phyloP scores from a whole-genome alignment of 2,113 vertebrate species.

The Lanius ludovicianus region DNA sequence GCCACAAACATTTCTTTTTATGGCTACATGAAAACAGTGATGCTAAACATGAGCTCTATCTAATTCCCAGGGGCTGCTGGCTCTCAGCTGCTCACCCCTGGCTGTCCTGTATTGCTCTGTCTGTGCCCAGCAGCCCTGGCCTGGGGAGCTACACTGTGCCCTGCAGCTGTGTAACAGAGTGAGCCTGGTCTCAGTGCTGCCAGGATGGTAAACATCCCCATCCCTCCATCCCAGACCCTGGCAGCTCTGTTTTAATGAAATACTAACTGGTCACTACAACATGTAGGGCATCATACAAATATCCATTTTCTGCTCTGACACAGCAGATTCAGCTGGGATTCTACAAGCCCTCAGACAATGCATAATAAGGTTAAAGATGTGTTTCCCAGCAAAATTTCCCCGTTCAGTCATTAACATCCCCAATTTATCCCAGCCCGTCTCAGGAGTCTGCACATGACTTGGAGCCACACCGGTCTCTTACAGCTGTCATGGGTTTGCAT shows the following conservation, averaged over 20 bases:
- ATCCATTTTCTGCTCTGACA: neutral
- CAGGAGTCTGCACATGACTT: neutral
- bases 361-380: neutral
- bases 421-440: neutral
- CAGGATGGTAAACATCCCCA: neutral
- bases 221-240: neutral
- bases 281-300: neutral
- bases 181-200: neutral
- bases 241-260: neutral
- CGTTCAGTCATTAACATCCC: neutral
- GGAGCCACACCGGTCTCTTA: neutral
- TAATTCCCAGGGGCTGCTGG: neutral
- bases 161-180: neutral
- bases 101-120: neutral
- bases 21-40: constrained; percentile 37
- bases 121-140: neutral
- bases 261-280: neutral
- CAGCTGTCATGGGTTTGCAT: neutral
- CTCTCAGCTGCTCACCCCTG: neutral
- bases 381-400: neutral
- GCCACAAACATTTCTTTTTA: constrained; percentile 57
- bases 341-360: neutral
- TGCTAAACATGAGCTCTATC: constrained; percentile 4
- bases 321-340: neutral
- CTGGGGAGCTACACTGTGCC: neutral